A percentile compares a stretch with the other conserved stretches of the same genome.
Evolutionary conservation across 2,113 vertebrate genomes (phyloP).

Genomic region (Scolopax mira): DNA sequence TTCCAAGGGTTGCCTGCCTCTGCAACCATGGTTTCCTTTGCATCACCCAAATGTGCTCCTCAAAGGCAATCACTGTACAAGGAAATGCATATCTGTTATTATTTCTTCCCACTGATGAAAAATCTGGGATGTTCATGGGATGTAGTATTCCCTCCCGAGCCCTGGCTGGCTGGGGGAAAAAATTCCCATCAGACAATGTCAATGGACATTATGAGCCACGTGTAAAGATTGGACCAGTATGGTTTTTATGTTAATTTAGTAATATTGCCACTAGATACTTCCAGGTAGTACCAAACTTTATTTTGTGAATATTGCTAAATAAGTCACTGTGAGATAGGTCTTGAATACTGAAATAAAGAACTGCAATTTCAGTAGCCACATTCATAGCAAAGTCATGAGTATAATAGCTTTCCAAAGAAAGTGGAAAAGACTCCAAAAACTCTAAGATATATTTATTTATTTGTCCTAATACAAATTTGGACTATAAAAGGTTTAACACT

Average conservation of each 20-base stretch:
- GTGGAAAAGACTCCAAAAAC: background rate
- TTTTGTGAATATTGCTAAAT: background rate
- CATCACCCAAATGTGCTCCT: fast-evolving
- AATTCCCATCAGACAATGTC: background rate
- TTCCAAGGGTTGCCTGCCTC: background rate
- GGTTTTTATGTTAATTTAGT: background rate
- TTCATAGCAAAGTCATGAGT: background rate
- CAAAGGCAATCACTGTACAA: background rate
- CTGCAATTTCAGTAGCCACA: background rate
- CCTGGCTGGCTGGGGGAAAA: background rate
- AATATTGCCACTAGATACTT: background rate
- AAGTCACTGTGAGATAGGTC: background rate
- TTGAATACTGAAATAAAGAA: background rate
- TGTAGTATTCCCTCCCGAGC: background rate
- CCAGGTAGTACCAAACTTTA: background rate
- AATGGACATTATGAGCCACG: background rate
- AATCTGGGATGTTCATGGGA: background rate
- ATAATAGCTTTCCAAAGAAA: background rate
- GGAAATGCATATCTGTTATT: background rate
- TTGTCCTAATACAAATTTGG: background rate
- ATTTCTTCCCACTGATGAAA: background rate
- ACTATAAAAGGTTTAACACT: slow-evolving; percentile 4
- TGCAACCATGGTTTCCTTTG: background rate
- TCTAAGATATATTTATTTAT: background rate
- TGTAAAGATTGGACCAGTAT: background rate